phyloP scores from a whole-genome alignment of 1,140 invertebrate genomes.

The Macrosteles quadrilineatus region DNA sequence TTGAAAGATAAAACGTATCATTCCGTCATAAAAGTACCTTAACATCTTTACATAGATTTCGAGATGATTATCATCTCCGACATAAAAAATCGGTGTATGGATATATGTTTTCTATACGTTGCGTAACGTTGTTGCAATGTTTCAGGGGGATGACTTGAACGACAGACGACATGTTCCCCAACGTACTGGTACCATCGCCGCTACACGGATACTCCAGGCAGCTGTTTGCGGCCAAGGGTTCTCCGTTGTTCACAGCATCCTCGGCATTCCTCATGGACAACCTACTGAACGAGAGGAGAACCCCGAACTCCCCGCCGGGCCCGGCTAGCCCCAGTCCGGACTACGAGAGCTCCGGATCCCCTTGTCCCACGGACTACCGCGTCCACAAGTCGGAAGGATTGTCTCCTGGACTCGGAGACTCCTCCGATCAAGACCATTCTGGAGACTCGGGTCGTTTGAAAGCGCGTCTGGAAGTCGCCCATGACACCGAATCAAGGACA shows the following conservation, averaged over 20 bases:
- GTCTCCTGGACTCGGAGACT: neutral
- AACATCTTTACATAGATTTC: no score
- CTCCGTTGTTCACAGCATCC: conserved; percentile 5
- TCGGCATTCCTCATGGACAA: conserved; percentile 28
- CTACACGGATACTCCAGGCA: conserved; percentile 4
- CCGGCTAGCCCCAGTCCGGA: neutral
- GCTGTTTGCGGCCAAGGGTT: neutral
- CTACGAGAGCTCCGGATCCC: conserved; percentile 15
- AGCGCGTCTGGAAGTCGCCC: neutral
- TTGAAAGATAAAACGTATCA: no score
- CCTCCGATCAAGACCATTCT: neutral
- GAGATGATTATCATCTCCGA: no score
- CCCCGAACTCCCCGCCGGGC: neutral
- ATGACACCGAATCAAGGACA: neutral
- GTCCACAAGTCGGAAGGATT: neutral
- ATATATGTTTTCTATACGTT: no score
- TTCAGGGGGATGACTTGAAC: no score
- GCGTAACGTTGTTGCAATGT: no score
- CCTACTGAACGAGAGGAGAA: neutral
- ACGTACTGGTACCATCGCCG: conserved; percentile 7
- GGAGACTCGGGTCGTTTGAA: neutral
- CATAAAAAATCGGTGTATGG: no score
- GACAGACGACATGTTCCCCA: neutral
- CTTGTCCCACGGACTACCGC: conserved; percentile 27
- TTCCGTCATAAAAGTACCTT: no score